Percentiles rank a stretch among this genome's conserved stretches.
These are phyloP conservation scores for Bradypodion pumilum DNA, from an alignment of 2,797 vertebrate genomes.

Conservation along the genomic window DNA sequence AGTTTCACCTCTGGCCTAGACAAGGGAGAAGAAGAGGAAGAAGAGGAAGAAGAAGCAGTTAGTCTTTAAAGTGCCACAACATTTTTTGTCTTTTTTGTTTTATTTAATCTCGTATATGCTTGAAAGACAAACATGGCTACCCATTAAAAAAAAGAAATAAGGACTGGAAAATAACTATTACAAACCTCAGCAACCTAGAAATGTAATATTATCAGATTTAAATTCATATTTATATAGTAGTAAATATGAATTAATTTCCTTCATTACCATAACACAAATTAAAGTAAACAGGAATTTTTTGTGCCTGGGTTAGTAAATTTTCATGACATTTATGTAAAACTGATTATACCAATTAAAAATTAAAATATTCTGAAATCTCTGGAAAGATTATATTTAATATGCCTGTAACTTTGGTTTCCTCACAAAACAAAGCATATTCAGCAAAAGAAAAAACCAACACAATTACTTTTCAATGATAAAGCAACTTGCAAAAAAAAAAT, in stretches of 20 bases:
- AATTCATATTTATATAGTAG: not conserved
- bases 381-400: conserved; percentile 29
- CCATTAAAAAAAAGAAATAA: too few relatives aligned
- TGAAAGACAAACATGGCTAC: too few relatives aligned
- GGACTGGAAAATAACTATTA: too few relatives aligned
- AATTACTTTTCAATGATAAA: conserved; percentile 41
- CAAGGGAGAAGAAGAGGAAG: too few relatives aligned
- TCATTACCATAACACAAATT: not conserved
- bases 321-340: not conserved
- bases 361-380: conserved; percentile 18
- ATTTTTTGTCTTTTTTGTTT: too few relatives aligned
- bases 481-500: conserved; percentile 25
- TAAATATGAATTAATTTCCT: not conserved
- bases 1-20: too few relatives aligned
- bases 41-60: too few relatives aligned
- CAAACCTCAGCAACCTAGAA: too few relatives aligned
- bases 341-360: conserved; percentile 38
- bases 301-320: conserved; percentile 18
- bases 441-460: conserved; percentile 29
- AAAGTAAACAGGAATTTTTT: not conserved
- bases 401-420: conserved; percentile 38
- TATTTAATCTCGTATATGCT: too few relatives aligned
- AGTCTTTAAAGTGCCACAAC: too few relatives aligned
- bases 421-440: conserved; percentile 36
- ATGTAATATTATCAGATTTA: conserved; percentile 9